Evolutionary conservation across 2,113 vertebrate species (phyloP).

Genomic region (Psophia crepitans): DNA sequence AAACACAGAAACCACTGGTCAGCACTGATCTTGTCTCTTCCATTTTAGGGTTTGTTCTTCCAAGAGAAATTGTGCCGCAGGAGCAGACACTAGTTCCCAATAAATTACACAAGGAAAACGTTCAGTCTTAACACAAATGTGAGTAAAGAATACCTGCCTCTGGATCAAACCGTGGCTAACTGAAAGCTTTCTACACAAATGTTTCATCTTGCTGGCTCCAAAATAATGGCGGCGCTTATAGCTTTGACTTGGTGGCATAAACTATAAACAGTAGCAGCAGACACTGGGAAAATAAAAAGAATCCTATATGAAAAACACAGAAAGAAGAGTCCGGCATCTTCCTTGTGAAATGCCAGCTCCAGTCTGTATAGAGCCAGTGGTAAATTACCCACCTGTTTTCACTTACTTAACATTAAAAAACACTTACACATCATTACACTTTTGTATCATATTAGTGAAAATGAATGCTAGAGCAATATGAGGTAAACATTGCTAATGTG

Average conservation of each 20-base stretch:
- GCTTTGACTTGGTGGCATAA: conserved; percentile 33
- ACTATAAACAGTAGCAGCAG: neutral
- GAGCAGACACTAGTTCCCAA: neutral
- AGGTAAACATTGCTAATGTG: conserved; percentile 70
- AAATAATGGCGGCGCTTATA: neutral
- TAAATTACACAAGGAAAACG: neutral
- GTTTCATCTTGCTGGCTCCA: neutral
- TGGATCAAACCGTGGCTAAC: neutral
- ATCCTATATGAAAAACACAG: neutral
- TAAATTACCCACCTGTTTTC: conserved; percentile 78
- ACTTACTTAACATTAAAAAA: conserved; percentile 79
- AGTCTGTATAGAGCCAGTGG: conserved; percentile 25
- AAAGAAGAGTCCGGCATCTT: neutral
- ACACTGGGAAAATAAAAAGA: neutral
- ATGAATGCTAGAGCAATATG: conserved; percentile 61
- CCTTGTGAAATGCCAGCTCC: conserved; percentile 42
- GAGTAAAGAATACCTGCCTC: neutral
- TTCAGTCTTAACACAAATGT: neutral
- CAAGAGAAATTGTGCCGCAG: neutral
- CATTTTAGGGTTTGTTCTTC: neutral
- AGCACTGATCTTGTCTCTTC: neutral
- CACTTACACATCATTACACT: conserved; percentile 76
- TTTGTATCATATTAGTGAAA: conserved; percentile 76
- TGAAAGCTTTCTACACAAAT: neutral
- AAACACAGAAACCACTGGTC: neutral